A percentile compares a stretch with the other conserved stretches of the same genome.
Conservation (phyloP, 2,888 invertebrate species). For the Spatulosminthurus flaviceps region DNA sequence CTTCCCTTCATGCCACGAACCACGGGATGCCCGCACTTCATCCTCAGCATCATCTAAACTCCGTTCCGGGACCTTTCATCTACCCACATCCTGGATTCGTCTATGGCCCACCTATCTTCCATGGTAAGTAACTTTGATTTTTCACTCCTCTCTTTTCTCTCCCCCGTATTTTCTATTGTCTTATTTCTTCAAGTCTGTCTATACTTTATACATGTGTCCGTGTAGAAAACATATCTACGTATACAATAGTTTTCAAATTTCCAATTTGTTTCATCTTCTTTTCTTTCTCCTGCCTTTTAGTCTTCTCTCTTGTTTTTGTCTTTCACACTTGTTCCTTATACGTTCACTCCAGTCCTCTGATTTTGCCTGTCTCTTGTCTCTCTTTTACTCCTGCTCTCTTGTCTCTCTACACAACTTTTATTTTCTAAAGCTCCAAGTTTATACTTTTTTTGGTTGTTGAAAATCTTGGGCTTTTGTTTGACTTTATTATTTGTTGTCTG, state of each 20-base stretch:
- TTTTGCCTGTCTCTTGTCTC: conserved; percentile 19
- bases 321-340: background rate
- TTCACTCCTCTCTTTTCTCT: background rate
- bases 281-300: too few relatives aligned
- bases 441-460: background rate
- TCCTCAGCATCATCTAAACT: conserved; percentile 45
- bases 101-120: conserved; percentile 69
- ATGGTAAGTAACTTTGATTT: conserved; percentile 64
- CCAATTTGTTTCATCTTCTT: conserved; percentile 10
- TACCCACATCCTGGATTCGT: conserved; percentile 69
- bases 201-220: background rate
- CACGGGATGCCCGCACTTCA: conserved; percentile 35
- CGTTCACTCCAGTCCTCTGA: background rate
- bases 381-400: background rate
- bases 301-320: background rate
- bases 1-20: conserved; percentile 27
- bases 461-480: background rate
- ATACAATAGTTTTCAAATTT: background rate
- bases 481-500: too few relatives aligned
- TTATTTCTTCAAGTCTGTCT: background rate
- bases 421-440: background rate
- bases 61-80: conserved; percentile 65
- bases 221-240: background rate
- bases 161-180: background rate
- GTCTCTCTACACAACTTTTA: background rate